These are phyloP conservation scores for Alitta virens DNA, from an alignment of 2,888 invertebrate genomes.

Conservation along the genomic window DNA sequence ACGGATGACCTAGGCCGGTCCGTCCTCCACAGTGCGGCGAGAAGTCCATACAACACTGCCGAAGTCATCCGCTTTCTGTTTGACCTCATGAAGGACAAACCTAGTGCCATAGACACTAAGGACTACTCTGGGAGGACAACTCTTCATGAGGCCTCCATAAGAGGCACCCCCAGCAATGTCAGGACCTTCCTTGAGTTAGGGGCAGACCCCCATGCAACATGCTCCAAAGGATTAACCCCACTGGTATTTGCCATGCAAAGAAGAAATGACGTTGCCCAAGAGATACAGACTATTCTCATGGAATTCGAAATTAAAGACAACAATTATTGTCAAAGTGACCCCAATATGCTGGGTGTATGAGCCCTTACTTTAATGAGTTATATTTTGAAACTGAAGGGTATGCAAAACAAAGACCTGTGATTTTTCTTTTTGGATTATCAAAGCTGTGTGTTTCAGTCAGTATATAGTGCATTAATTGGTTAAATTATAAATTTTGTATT, in stretches of 20 bases:
- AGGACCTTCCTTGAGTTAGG: conserved; percentile 5
- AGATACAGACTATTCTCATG: too few species aligned
- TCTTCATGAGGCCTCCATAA: conserved; percentile 8
- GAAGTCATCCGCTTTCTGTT: conserved; percentile 1
- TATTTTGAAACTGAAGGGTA: too few species aligned
- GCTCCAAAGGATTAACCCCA: conserved; percentile 8
- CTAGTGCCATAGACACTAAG: conserved; percentile 1
- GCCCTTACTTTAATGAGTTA: too few species aligned
- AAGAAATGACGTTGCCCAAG: too few species aligned
- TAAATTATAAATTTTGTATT: too few species aligned
- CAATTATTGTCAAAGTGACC: too few species aligned
- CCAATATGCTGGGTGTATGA: too few species aligned
- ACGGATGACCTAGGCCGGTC: conserved; percentile 15
- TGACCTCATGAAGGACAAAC: neutral
- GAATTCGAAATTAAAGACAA: too few species aligned
- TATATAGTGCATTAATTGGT: too few species aligned
- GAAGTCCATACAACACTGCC: conserved; percentile 6
- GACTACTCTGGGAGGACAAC: conserved; percentile 11
- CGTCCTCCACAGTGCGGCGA: conserved; percentile 6
- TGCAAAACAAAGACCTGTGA: too few species aligned
- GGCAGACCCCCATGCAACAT: conserved; percentile 14
- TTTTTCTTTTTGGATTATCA: too few species aligned
- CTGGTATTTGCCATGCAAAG: neutral
- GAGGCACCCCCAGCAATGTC: neutral
- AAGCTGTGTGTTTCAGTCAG: too few species aligned